Percentiles rank a stretch among this genome's conserved stretches.
phyloP scores from a whole-genome alignment of 2,888 invertebrate species.

The Hypselothyrea guttata region DNA sequence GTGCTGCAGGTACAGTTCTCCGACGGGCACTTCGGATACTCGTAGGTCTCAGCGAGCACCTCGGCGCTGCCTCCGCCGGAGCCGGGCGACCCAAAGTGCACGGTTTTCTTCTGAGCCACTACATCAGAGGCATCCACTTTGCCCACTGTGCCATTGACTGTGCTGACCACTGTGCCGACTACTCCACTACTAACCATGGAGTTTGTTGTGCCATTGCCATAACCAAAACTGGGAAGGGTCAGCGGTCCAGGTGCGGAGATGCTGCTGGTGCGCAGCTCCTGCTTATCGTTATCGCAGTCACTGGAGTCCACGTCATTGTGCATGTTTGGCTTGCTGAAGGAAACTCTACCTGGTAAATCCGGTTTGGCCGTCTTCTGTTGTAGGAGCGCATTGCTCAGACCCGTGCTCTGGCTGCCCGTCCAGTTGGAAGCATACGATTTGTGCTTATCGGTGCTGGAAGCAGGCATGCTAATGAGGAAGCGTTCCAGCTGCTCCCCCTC shows the following conservation, averaged over 20 bases:
- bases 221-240: slow-evolving; percentile 46
- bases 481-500: slow-evolving; percentile 70
- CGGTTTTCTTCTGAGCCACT: slow-evolving; percentile 76
- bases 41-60: slow-evolving; percentile 78
- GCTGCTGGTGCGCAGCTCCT: slow-evolving; percentile 50
- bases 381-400: slow-evolving; percentile 46
- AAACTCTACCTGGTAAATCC: slow-evolving; percentile 82
- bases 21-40: slow-evolving; percentile 81
- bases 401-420: slow-evolving; percentile 18
- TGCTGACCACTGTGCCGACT: no score
- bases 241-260: slow-evolving; percentile 78
- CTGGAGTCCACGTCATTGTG: slow-evolving; percentile 75
- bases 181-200: not conserved
- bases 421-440: slow-evolving; percentile 47
- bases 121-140: not conserved
- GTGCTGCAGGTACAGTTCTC: slow-evolving; percentile 81
- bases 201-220: slow-evolving; percentile 28
- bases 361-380: slow-evolving; percentile 66
- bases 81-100: slow-evolving; percentile 78
- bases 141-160: not conserved
- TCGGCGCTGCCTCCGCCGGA: slow-evolving; percentile 57
- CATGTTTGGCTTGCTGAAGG: slow-evolving; percentile 77
- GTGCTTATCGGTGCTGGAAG: slow-evolving; percentile 26
- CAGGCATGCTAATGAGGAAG: slow-evolving; percentile 58
- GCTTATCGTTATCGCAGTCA: slow-evolving; percentile 80